Evolutionary conservation across 2,888 invertebrate genomes (phyloP).

Genomic region (Lepidocyrtoides sp.): DNA sequence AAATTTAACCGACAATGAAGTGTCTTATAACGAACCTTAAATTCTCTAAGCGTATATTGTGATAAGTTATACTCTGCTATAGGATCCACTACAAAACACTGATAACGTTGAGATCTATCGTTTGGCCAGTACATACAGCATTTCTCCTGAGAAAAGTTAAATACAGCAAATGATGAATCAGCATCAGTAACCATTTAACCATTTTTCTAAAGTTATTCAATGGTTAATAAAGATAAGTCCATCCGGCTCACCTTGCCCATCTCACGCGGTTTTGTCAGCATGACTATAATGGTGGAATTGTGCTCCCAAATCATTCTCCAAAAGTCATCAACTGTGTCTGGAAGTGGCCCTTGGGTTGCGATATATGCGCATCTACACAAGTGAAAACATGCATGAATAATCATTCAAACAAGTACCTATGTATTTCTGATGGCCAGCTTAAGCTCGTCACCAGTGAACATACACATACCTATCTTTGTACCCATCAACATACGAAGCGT

Average conservation of each 20-base stretch:
- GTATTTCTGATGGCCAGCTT: no score
- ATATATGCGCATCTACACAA: constrained; percentile 95
- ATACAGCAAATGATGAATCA: constrained; percentile 64
- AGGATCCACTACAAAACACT: constrained; percentile 99
- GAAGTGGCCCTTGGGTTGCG: constrained; percentile 95
- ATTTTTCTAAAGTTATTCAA: no score
- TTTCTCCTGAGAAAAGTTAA: constrained; percentile 94
- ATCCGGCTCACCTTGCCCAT: constrained; percentile 96
- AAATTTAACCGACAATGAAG: no score
- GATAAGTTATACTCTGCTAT: constrained; percentile 99
- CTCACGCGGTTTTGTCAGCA: constrained; percentile 99
- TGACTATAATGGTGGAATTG: constrained; percentile 99
- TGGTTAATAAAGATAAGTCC: no score
- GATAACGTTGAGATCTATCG: constrained; percentile 98
- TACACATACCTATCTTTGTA: constrained; percentile 88
- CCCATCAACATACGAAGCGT: constrained; percentile 99
- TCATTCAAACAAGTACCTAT: no score
- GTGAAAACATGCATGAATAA: constrained; percentile 38
- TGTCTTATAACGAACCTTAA: constrained; percentile 90
- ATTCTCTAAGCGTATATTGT: constrained; percentile 99
- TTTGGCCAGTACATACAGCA: constrained; percentile 99
- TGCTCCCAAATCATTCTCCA: constrained; percentile 99
- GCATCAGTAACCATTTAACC: neutral
- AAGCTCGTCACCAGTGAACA: no score
- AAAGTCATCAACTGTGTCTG: constrained; percentile 99